Evolutionary conservation across 2,113 vertebrate genomes (phyloP), one percentile per base, ranked within the genome.

Genomic region (Piaya cayana): DNA sequence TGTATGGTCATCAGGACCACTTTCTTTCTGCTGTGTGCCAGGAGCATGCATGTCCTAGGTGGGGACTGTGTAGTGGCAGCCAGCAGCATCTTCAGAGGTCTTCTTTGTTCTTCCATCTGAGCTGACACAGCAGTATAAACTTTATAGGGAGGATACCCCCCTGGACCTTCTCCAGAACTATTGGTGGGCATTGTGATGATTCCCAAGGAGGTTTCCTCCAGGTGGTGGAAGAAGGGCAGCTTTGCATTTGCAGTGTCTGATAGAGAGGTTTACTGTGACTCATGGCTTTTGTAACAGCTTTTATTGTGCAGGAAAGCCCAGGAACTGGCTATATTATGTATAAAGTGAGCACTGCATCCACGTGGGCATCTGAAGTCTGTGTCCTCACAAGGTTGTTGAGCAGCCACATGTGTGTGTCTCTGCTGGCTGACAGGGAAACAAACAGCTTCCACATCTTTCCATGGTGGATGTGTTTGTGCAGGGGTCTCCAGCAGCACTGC

Each of bases 51-150:
- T 29, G 17, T 36, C 60, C 47, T 39, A 4, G 9, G 30, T 8
- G 9, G 13, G 20, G 17, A 14, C 22, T 78, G 36, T 0, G 0
- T 29, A 37, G 79, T 58, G 86, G 86, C 82, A 92, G 25, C 50
- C 86, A 82, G 88, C 83, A 81, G 87, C 82, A 50, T 79, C 80
- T 94, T 96, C 71, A 56, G 15, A 19, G 18, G 90, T 82, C 69
- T 77, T 47, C 56, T 76, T 98, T 97, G 83, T 97, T 97, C 52
- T 97, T 92, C 82, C 93, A 74, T 64, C 86, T 92, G 93, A 91
- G 86, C 39, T 67, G 90, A 80, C 97, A 96, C 96, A 97, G 96
- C 94, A 91, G 96, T 95, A 92, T 94, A 97, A 97, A 97, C 94
- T 90, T 79, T 34, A 85, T 98, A 91, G 96, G 39, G 97, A 93